phyloP scores from a whole-genome alignment of 2,888 invertebrate species.

The Heliconius charithonia region DNA sequence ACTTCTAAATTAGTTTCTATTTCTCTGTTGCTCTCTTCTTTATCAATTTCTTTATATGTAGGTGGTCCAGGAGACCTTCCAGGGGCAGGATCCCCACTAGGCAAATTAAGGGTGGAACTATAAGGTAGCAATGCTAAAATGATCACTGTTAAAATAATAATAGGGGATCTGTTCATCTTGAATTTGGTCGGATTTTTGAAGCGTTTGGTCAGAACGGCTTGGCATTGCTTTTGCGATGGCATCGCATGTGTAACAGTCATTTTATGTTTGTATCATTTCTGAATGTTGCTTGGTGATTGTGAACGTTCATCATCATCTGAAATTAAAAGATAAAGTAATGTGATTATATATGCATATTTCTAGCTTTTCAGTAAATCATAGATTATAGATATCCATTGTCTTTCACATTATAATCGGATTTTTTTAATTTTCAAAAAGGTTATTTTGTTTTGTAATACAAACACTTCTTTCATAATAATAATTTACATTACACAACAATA shows the following conservation, averaged over 20 bases:
- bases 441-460: too few species aligned
- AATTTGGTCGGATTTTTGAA: constrained; percentile 51
- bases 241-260: constrained; percentile 35
- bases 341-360: neutral
- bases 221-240: constrained; percentile 52
- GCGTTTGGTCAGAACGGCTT: constrained; percentile 51
- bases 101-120: constrained; percentile 70
- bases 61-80: constrained; percentile 87
- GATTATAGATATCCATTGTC: too few species aligned
- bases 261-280: constrained; percentile 20
- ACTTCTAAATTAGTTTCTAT: constrained; percentile 48
- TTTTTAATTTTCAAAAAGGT: too few species aligned
- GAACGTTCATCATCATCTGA: constrained; percentile 36
- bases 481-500: neutral
- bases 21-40: constrained; percentile 36
- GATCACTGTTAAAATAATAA: constrained; percentile 59
- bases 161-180: constrained; percentile 62
- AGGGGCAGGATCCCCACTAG: constrained; percentile 86
- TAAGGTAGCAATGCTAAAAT: constrained; percentile 73
- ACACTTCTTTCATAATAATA: too few species aligned
- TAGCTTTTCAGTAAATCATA: too few species aligned
- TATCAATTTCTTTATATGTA: constrained; percentile 43
- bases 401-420: too few species aligned
- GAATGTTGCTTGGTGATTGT: neutral
- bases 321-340: constrained; percentile 16